Conservation (phyloP, 1,140 invertebrate genomes). For the Rhyacophila brunnea region DNA sequence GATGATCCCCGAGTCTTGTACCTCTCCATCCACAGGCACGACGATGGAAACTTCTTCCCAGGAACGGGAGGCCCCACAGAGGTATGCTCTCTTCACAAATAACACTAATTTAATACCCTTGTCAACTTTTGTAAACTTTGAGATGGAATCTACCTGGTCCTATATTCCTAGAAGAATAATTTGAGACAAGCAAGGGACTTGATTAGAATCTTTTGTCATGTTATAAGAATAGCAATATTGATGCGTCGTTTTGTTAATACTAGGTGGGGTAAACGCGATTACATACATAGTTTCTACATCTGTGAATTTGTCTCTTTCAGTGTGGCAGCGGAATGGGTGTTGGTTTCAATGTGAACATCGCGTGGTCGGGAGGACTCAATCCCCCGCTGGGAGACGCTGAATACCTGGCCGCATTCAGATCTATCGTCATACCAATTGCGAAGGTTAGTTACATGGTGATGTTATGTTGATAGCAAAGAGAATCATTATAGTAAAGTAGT, state of each 20-base stretch:
- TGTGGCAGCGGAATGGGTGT: constrained; percentile 88
- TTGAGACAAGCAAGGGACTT: too few species aligned
- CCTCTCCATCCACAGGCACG: constrained; percentile 97
- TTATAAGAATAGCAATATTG: too few species aligned
- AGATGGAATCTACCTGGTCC: too few species aligned
- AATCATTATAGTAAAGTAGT: too few species aligned
- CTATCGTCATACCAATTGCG: constrained; percentile 89
- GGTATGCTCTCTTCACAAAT: constrained; percentile 38
- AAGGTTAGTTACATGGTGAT: constrained; percentile 59
- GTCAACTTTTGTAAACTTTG: neutral
- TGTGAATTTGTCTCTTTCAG: constrained; percentile 41
- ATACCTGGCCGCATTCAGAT: constrained; percentile 95
- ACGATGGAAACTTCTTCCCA: constrained; percentile 99
- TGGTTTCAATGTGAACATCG: constrained; percentile 96
- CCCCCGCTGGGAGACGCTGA: constrained; percentile 96
- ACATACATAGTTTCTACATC: too few species aligned
- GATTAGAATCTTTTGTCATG: too few species aligned
- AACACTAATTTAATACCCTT: neutral
- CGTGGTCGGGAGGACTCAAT: constrained; percentile 89
- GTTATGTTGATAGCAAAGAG: too few species aligned
- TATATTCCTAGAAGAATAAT: too few species aligned
- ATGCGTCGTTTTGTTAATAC: too few species aligned
- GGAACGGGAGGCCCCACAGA: constrained; percentile 92
- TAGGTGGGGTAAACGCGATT: too few species aligned
- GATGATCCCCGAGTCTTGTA: constrained; percentile 93